Percentiles rank a stretch among this genome's conserved stretches.
Conservation (phyloP, 2,113 vertebrate genomes). For the Onychorhynchus coronatus region DNA sequence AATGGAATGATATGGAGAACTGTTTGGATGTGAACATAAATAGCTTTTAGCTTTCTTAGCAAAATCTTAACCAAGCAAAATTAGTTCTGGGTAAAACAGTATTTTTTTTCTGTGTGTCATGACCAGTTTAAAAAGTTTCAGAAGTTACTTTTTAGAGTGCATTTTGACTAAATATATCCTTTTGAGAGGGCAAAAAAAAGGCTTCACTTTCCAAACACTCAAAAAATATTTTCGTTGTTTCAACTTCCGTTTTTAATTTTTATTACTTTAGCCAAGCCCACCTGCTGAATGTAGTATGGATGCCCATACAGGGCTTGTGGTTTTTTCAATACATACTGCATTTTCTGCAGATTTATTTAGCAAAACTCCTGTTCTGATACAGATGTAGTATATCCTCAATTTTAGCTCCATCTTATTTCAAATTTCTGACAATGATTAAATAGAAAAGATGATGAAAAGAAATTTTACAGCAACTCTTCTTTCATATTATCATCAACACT, state of each 20-base stretch:
- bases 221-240: neutral
- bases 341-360: neutral
- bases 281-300: neutral
- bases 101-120: neutral
- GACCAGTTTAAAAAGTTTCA: neutral
- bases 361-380: neutral
- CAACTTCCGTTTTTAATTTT: neutral
- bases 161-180: neutral
- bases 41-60: neutral
- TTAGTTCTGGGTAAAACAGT: neutral
- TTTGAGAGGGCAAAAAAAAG: neutral
- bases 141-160: neutral
- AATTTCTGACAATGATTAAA: neutral
- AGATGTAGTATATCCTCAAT: neutral
- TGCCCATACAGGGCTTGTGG: accelerated
- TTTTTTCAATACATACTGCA: neutral
- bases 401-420: neutral
- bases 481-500: neutral
- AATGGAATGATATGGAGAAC: neutral
- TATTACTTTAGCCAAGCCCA: neutral
- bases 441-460: neutral
- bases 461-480: neutral
- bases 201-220: neutral
- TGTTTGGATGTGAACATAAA: neutral
- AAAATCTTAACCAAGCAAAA: neutral